Conservation (phyloP, 2,888 invertebrate species). For the Orchesellides sinensis region DNA sequence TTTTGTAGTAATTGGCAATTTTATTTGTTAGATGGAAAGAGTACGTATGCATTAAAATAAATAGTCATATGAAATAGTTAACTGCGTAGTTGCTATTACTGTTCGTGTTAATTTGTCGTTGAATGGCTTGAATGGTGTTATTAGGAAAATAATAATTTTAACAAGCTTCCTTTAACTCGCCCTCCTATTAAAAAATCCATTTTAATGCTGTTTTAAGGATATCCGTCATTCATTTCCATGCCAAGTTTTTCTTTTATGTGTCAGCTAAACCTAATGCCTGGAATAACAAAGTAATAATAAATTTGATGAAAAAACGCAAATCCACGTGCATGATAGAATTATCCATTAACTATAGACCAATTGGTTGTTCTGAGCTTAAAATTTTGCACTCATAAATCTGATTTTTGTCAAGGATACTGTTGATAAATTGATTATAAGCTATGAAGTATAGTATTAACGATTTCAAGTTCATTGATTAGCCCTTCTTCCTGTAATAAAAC, state of each 20-base stretch:
- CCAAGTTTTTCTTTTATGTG: conserved; percentile 33
- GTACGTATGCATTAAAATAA: neutral
- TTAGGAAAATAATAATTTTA: conserved; percentile 37
- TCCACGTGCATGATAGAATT: too few relatives aligned
- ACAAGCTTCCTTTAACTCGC: conserved; percentile 57
- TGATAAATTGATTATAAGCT: too few relatives aligned
- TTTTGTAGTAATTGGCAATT: conserved; percentile 44
- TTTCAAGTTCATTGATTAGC: conserved; percentile 12
- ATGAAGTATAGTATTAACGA: too few relatives aligned
- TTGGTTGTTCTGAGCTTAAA: too few relatives aligned
- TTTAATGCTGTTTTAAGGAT: conserved; percentile 24
- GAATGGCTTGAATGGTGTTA: conserved; percentile 11
- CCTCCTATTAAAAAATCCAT: conserved; percentile 25
- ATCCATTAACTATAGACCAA: too few relatives aligned
- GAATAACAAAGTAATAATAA: too few relatives aligned
- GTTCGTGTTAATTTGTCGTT: too few relatives aligned
- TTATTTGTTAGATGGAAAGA: neutral
- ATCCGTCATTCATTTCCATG: conserved; percentile 34
- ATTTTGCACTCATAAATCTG: too few relatives aligned
- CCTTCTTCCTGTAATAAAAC: neutral
- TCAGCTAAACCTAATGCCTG: too few relatives aligned
- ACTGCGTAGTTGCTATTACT: neutral
- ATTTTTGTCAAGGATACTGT: conserved; percentile 10
- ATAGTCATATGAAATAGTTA: too few relatives aligned
- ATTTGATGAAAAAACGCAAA: too few relatives aligned